Evolutionary conservation across 2,113 vertebrate genomes (phyloP), one percentile per base, ranked within the genome.

Genomic region (Pleuronectes platessa): DNA sequence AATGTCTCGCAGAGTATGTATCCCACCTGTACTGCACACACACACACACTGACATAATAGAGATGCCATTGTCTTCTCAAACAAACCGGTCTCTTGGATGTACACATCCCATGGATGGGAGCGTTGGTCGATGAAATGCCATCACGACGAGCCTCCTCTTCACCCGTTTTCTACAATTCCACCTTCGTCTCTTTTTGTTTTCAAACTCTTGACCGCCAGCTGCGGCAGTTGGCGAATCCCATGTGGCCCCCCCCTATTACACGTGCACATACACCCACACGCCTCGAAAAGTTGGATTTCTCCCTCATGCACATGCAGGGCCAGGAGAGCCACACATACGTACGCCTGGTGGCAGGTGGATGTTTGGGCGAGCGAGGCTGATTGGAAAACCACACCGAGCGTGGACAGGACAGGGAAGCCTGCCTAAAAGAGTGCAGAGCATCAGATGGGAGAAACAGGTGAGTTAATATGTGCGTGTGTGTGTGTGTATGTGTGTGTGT

Each of bases 361-460:
- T 72, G 69, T 78, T 70, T 76, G 78, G n/a, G 68, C 55, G 35
- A 23, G n/a, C 55, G 72, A 49, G 90, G 78, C 74, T 61, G 80
- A 76, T 87, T 83, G 83, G 77, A 92, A 90, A 89, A 86, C 85
- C 88, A 83, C 85, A 78, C 74, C 45, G 17, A 0, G 53, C 53
- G 3, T 79, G 84, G 86, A 85, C 77, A 71, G 58, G 53, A 73
- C 77, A 84, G 77, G 77, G 82, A 84, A 76, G 76, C 78, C 61
- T 27, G 60, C 85, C 79, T 63, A 3, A 66, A 68, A 66, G 45
- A 24, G 42, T 79, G 49, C 68, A 51, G 42, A 20, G 51, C 20
- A 3, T 54, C 59, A 86, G 83, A 92, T 89, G 86, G 72, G 66
- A 90, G 86, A 90, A 90, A 89, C 91, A 90, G 90, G 89, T 89